Conservation (phyloP, 2,888 invertebrate genomes). For the Drosophila austrosaltans region DNA sequence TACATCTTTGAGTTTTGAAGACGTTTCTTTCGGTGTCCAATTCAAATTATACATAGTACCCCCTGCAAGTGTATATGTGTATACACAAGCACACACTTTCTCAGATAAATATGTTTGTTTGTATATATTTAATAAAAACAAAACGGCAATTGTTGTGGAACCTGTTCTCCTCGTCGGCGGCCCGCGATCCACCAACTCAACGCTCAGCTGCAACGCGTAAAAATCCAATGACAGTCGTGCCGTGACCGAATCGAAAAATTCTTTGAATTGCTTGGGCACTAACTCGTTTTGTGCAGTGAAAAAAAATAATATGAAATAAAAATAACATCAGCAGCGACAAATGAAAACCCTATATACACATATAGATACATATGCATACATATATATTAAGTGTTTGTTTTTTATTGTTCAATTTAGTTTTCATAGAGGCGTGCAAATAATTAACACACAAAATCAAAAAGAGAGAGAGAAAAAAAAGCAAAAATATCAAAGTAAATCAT, state of each 20-base stretch:
- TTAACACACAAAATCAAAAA: conserved; percentile 54
- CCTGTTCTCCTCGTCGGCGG: conserved; percentile 44
- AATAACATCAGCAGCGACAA: not conserved
- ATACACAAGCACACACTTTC: not conserved
- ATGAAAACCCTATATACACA: too few relatives aligned
- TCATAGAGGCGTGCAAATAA: conserved; percentile 56
- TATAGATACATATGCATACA: not conserved
- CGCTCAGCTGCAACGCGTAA: conserved; percentile 19
- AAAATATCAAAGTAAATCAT: conserved; percentile 35
- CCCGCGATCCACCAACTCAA: not conserved
- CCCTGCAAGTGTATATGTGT: conserved; percentile 1
- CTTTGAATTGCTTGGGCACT: conserved; percentile 28
- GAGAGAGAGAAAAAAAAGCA: conserved; percentile 31
- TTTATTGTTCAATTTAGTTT: conserved; percentile 57
- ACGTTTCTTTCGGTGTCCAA: not conserved
- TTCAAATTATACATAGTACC: not conserved
- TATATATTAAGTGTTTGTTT: not conserved
- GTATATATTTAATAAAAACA: conserved; percentile 31
- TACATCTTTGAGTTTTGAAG: not conserved
- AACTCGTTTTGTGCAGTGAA: conserved; percentile 59
- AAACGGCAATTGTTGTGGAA: conserved; percentile 50
- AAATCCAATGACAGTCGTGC: conserved; percentile 25
- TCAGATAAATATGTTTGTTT: not conserved
- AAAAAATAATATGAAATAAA: conserved; percentile 23
- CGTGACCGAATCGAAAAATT: conserved; percentile 33